Evolutionary conservation across 2,888 invertebrate genomes (phyloP), one percentile per base, ranked within the genome.

Genomic region (Calliphora vomitoria): DNA sequence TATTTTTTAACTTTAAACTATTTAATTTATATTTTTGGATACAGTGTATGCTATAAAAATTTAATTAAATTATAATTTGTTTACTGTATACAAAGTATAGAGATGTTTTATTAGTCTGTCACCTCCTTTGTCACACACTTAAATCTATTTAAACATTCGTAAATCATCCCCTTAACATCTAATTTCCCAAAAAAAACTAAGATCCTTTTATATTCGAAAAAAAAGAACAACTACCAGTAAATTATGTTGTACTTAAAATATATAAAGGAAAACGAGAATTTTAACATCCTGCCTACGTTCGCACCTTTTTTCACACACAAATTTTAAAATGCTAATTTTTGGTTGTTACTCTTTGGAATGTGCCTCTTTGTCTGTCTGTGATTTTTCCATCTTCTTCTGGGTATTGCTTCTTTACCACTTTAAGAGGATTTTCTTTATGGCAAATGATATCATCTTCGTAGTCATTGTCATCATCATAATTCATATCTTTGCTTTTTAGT

Each of bases 361-460:
- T 81, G 64, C 53, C 11, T 47, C n/a, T 68, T 15, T 50, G 69
- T 60, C 11, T 31, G 55, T 53, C 78, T 13, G 13, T 82, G 74
- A 78, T 86, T 15, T 15, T 64, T 55, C 53, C 74, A 0, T 41
- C 50, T 68, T 47, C 66, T 69, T 55, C 31, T 69, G 13, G n/a
- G 58, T 55, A 47, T 62, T 72, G n/a, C 55, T 20, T 62, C 31
- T 82, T 79, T 53, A 53, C 76, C n/a, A 41, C 20, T 81, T 68
- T 85, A 87, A 87, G 87, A 87, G 82, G 87, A 72, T 87, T 87
- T 82, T 79, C 79, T 85, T 87, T 64, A 64, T 81, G 76, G 79
- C 41, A 72, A 79, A 74, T 80, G 82, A 80, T 83, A 74, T 60
- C 79, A 53, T 60, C 47, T 44, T 68, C 47, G 11, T 35, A 66